These are phyloP conservation scores for Lasius platythorax DNA, from an alignment of 2,888 invertebrate species.

Conservation along the genomic window DNA sequence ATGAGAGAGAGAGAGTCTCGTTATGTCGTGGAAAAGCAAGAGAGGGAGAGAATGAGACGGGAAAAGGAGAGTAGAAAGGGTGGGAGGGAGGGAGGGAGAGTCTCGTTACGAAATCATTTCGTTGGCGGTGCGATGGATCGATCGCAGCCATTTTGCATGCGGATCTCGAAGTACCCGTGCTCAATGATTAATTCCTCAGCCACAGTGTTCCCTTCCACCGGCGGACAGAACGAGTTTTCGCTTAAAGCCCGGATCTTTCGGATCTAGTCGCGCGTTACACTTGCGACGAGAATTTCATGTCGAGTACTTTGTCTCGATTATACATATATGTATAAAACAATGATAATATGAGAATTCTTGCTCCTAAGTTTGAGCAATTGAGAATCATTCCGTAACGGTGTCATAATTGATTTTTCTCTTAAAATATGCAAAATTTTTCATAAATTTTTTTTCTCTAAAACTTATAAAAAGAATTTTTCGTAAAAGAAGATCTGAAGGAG, in stretches of 20 bases:
- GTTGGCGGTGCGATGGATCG: slow-evolving; percentile 70
- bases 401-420: background rate
- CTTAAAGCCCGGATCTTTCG: slow-evolving; percentile 26
- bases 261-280: background rate
- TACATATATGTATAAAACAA: background rate
- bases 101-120: slow-evolving; percentile 74
- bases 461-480: no score
- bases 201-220: slow-evolving; percentile 50
- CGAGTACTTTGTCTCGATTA: background rate
- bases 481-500: background rate
- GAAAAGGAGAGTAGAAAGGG: background rate
- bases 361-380: slow-evolving; percentile 8
- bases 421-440: background rate
- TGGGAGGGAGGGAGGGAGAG: slow-evolving; percentile 39
- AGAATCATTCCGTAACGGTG: background rate
- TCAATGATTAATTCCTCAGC: slow-evolving; percentile 70
- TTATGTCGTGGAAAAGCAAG: no score
- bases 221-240: slow-evolving; percentile 44
- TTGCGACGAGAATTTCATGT: background rate
- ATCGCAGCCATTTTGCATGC: slow-evolving; percentile 73
- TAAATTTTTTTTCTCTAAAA: no score
- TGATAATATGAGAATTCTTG: background rate
- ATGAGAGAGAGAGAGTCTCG: slow-evolving; percentile 25
- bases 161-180: slow-evolving; percentile 60
- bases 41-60: slow-evolving; percentile 2